phyloP scores from a whole-genome alignment of 2,113 vertebrate species.

The Phalacrocorax carbo region DNA sequence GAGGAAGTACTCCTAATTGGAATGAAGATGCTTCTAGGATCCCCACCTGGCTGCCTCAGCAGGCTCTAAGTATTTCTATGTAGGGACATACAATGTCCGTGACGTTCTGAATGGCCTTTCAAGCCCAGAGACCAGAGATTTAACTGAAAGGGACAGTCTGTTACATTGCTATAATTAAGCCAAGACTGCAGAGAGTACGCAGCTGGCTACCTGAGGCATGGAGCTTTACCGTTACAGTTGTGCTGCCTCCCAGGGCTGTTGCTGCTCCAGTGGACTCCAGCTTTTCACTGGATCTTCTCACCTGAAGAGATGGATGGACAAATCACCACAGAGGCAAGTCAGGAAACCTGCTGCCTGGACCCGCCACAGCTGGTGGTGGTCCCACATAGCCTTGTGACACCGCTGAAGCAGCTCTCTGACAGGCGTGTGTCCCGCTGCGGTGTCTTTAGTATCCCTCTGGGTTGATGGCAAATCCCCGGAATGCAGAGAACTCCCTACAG shows the following conservation, averaged over 20 bases:
- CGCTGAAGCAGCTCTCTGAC: not conserved
- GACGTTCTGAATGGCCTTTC: not conserved
- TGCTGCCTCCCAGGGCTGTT: not conserved
- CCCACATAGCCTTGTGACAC: not conserved
- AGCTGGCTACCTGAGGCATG: accelerated
- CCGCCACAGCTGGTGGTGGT: not conserved
- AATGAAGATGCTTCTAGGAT: not conserved
- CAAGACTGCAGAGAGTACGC: not conserved
- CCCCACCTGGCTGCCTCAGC: not conserved
- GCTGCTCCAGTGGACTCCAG: not conserved
- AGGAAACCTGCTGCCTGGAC: not conserved
- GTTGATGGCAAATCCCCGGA: not conserved
- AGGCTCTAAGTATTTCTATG: not conserved
- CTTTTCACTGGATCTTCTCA: not conserved
- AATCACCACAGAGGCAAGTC: not conserved
- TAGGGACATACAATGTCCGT: not conserved
- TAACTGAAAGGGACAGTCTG: not conserved
- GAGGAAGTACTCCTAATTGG: not conserved
- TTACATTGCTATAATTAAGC: not conserved
- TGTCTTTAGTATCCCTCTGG: not conserved
- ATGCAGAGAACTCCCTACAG: not conserved
- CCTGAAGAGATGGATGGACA: not conserved
- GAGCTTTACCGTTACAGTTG: not conserved
- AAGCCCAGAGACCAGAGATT: not conserved
- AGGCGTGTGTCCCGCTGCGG: accelerated